These are phyloP conservation scores for Toxostoma redivivum DNA, from an alignment of 2,113 vertebrate species.

Conservation along the genomic window DNA sequence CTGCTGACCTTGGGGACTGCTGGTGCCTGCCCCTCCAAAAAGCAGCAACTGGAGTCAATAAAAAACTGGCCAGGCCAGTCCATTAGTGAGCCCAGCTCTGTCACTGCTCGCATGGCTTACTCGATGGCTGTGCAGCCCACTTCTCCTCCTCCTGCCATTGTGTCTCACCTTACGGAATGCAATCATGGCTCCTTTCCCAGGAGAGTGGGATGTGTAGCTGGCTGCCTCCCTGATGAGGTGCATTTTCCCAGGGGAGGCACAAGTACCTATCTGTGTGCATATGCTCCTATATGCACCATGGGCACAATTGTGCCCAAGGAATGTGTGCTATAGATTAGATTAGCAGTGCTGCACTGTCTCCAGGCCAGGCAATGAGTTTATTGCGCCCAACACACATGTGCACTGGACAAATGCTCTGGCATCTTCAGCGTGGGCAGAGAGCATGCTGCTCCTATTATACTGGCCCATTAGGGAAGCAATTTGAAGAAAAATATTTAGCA, in stretches of 20 bases:
- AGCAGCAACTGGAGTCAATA: slow-evolving; percentile 78
- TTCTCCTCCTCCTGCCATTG: not conserved
- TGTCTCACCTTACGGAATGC: not conserved
- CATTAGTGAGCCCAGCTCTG: slow-evolving; percentile 41
- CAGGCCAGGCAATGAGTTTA: slow-evolving; percentile 63
- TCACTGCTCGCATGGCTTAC: slow-evolving; percentile 29
- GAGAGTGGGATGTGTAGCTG: not conserved
- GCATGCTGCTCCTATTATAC: slow-evolving; percentile 78
- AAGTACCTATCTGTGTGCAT: not conserved
- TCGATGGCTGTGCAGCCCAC: not conserved
- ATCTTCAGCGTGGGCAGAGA: slow-evolving; percentile 76
- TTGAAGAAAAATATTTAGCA: slow-evolving; percentile 80
- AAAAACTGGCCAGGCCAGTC: slow-evolving; percentile 69
- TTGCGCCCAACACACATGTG: slow-evolving; percentile 79
- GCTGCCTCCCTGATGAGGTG: not conserved
- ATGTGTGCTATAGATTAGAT: not conserved
- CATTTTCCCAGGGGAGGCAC: not conserved
- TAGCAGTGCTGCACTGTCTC: slow-evolving; percentile 40
- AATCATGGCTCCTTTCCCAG: not conserved
- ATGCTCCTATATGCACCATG: accelerated
- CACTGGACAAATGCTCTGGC: slow-evolving; percentile 80
- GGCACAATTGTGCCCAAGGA: not conserved
- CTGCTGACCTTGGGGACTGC: slow-evolving; percentile 69
- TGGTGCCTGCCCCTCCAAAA: slow-evolving; percentile 67
- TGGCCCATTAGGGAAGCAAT: slow-evolving; percentile 80